Evolutionary conservation across 2,113 vertebrate genomes (phyloP).

Genomic region (Oncorhynchus kisutch): DNA sequence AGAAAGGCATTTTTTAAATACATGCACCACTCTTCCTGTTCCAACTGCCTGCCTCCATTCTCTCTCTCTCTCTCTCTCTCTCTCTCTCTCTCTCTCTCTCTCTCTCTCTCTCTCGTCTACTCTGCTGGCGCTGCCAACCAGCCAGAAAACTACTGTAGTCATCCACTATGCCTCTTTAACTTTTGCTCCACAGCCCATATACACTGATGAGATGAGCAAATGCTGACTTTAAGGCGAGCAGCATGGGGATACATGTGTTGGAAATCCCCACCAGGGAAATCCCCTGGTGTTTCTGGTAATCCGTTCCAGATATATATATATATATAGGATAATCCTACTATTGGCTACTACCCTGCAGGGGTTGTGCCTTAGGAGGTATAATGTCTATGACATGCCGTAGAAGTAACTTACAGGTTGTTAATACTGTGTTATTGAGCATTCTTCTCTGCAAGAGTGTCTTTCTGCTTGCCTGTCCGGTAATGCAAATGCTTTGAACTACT

Average conservation of each 20-base stretch:
- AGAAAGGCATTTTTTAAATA: conserved; percentile 33
- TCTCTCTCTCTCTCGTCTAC: neutral
- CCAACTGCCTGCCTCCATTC: conserved; percentile 3
- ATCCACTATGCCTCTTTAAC: neutral
- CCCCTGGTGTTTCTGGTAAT: no score
- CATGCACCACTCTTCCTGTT: conserved; percentile 57
- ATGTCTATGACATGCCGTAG: no score
- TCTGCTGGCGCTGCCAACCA: neutral
- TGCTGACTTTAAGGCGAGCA: no score
- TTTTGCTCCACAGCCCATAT: neutral
- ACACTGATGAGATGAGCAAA: no score
- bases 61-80: neutral
- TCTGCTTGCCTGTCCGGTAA: conserved; percentile 43
- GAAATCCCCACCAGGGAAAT: no score
- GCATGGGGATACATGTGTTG: no score
- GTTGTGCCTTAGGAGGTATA: conserved; percentile 56
- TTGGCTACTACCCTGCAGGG: conserved; percentile 74
- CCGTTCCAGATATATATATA: conserved; percentile 63
- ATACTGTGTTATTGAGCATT: no score
- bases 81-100: neutral
- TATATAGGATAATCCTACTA: no score
- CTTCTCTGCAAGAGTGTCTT: conserved; percentile 84
- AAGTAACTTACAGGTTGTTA: conserved; percentile 57
- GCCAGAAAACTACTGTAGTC: neutral
- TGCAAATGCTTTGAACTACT: no score